A percentile compares a stretch with the other conserved stretches of the same genome.
phyloP scores from a whole-genome alignment of 37 sponge, comb jelly and placozoan genomes.

The Lycopodina hypogea region DNA sequence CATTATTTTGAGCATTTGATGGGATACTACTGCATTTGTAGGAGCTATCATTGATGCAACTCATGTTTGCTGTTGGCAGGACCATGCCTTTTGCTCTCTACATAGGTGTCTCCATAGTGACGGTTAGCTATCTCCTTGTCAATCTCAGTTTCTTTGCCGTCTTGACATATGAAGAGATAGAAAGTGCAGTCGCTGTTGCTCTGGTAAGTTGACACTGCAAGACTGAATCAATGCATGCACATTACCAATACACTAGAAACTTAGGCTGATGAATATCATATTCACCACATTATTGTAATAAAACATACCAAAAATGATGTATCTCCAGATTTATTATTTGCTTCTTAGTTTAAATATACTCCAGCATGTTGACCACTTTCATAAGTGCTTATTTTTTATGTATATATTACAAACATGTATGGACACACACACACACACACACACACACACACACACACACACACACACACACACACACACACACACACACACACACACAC shows the following conservation, averaged over 20 bases:
- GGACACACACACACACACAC: no score
- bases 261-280: not conserved
- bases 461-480: no score
- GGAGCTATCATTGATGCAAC: not conserved
- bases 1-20: not conserved
- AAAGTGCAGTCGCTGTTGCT: constrained; percentile 45
- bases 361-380: no score
- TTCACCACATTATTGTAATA: not conserved
- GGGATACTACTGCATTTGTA: not conserved
- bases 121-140: constrained; percentile 62
- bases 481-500: not conserved
- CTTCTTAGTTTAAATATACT: no score
- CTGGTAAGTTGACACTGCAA: constrained; percentile 41
- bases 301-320: not conserved
- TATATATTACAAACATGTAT: no score
- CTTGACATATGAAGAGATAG: constrained; percentile 39
- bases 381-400: no score
- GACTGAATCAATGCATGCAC: not conserved
- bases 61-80: constrained; percentile 15
- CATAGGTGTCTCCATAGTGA: constrained; percentile 61
- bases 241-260: not conserved
- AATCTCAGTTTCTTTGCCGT: constrained; percentile 71
- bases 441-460: no score
- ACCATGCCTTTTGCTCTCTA: constrained; percentile 48
- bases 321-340: not conserved